Conservation (phyloP, 2,113 vertebrate species). For the Dasyornis broadbenti region DNA sequence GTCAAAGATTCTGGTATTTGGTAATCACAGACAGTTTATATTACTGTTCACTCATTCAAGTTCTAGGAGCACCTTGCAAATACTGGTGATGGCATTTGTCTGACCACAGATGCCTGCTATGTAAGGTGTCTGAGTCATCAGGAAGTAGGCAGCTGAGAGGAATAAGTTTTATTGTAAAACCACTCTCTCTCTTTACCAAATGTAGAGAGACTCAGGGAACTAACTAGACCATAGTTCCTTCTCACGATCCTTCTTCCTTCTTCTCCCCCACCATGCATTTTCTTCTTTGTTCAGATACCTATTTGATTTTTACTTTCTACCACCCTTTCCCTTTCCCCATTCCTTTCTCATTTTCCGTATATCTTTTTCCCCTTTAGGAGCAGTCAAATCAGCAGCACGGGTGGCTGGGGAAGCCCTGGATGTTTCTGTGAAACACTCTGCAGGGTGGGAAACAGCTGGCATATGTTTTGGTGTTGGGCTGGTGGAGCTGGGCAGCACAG, state of each 20-base stretch:
- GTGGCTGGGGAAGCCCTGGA: neutral
- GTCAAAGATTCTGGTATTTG: neutral
- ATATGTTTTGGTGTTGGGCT: neutral
- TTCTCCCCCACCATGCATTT: neutral
- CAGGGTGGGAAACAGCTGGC: rapidly evolving
- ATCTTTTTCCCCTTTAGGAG: neutral
- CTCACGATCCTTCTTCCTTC: neutral
- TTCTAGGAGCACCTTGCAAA: neutral
- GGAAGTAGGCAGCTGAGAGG: neutral
- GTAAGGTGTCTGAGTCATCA: neutral
- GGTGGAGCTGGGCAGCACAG: neutral
- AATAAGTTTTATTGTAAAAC: neutral
- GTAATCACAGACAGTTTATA: neutral
- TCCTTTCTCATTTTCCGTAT: neutral
- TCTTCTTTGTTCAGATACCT: neutral
- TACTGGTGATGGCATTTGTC: neutral
- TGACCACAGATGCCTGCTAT: neutral
- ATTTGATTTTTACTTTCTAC: neutral
- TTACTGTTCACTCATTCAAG: neutral
- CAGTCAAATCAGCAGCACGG: neutral
- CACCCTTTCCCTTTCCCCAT: neutral
- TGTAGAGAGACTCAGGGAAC: neutral
- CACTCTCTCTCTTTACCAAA: neutral
- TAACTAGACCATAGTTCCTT: neutral
- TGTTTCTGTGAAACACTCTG: neutral